These are phyloP conservation scores for Jaculus jaculus DNA, from an alignment of 2,113 vertebrate species.

Conservation along the genomic window DNA sequence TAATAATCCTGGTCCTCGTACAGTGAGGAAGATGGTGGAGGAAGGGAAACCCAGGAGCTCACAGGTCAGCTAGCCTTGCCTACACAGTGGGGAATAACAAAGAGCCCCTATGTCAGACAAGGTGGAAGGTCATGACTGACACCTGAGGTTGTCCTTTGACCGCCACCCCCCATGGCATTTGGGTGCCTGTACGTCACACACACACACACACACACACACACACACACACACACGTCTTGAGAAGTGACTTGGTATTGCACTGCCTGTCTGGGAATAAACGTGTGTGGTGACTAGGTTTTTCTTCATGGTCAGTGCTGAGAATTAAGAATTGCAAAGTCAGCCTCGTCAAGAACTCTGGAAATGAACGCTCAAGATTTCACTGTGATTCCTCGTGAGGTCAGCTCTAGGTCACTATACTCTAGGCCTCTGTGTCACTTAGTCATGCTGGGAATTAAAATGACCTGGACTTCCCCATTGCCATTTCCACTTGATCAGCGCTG, in stretches of 20 bases:
- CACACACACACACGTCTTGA: not conserved
- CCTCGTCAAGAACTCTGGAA: constrained; percentile 66
- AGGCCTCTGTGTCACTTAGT: constrained; percentile 36
- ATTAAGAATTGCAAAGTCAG: constrained; percentile 18
- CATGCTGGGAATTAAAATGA: constrained; percentile 70
- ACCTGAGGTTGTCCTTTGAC: too few relatives aligned
- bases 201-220: too few relatives aligned
- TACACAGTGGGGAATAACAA: too few relatives aligned
- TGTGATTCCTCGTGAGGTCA: constrained; percentile 59
- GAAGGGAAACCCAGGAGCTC: too few relatives aligned
- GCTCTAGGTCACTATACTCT: constrained; percentile 37
- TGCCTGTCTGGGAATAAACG: not conserved
- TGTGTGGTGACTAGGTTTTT: not conserved
- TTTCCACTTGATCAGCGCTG: constrained; percentile 58
- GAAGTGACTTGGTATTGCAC: not conserved
- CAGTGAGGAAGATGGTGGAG: too few relatives aligned
- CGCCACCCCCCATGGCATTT: too few relatives aligned
- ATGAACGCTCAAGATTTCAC: constrained; percentile 46
- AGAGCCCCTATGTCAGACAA: too few relatives aligned
- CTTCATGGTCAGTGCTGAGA: constrained; percentile 43
- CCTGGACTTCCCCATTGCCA: constrained; percentile 69
- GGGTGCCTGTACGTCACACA: too few relatives aligned
- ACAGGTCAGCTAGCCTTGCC: too few relatives aligned
- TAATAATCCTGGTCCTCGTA: too few relatives aligned
- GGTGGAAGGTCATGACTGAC: too few relatives aligned